Base-by-base conservation (phyloP, 2,888 invertebrate genomes). In the Pardosa pseudoannulata region DNA sequence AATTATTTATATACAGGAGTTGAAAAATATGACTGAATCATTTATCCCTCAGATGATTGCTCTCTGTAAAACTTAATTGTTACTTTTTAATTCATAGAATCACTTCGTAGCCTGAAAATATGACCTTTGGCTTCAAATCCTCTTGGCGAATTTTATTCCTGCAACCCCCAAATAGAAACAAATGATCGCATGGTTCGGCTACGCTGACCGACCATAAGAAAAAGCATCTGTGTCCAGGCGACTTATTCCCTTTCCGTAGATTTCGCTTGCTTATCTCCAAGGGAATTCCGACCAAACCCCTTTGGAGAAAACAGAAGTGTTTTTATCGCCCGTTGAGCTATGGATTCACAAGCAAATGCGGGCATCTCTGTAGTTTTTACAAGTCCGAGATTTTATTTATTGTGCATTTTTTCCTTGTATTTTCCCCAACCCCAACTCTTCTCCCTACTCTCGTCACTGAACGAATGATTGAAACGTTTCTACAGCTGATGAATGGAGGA, bases 91-190 rank as follows among this genome's bases (percentile, higher is more conserved):
- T n/a, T n/a, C n/a, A n/a, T n/a, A n/a, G n/a, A n/a, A n/a, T n/a
- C n/a, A n/a, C n/a, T n/a, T n/a, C n/a, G n/a, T n/a, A n/a, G n/a
- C n/a, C n/a, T n/a, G n/a, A n/a, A n/a, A n/a, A n/a, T n/a, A n/a
- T n/a, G n/a, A n/a, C 36, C 5, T 36, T 36, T 36, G 36, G 36
- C 46, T 46, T n/a, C 46, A 46, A 6, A 13, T 7, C 16, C 1
- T 56, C 23, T 56, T 56, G 56, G 56, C 56, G 56, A 56, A 23
- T 23, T 56, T 56, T 56, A 3, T 16, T 2, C 19, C 23, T 23
- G 67, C 79, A 80, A 73, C 79, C 79, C 23, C 16, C 64, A 79
- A 80, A 64, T 64, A 65, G 50, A 81, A 81, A 81, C 70, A 81
- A 81, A 81, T 70, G 81, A 73, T 74, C 41, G 23, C 81, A 70